Percentiles rank a stretch among this genome's conserved stretches.
These are phyloP conservation scores for Neotragus moschatus DNA, from an alignment of 2,113 vertebrate species.

Conservation along the genomic window DNA sequence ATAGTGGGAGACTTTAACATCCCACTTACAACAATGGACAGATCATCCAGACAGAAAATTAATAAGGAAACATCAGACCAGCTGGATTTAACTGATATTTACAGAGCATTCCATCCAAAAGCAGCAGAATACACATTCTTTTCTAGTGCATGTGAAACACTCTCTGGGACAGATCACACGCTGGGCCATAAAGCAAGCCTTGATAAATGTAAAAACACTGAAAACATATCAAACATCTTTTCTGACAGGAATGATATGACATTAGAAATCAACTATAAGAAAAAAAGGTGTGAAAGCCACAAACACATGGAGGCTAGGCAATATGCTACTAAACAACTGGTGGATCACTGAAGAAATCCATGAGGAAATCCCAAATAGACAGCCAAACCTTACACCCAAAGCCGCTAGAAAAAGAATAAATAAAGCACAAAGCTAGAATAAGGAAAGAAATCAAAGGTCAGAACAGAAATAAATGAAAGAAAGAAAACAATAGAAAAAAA, in stretches of 20 bases:
- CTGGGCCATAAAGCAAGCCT: background rate
- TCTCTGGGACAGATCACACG: background rate
- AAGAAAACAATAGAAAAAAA: background rate
- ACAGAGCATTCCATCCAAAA: background rate
- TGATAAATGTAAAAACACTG: background rate
- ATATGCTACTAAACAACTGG: background rate
- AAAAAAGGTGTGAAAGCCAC: background rate
- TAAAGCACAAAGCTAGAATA: background rate
- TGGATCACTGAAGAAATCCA: background rate
- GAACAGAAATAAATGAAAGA: background rate
- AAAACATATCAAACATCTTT: background rate
- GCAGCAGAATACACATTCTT: background rate
- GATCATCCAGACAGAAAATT: background rate
- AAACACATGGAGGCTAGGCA: background rate
- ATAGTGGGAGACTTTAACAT: background rate
- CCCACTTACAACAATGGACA: background rate
- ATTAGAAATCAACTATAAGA: background rate
- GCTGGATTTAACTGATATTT: background rate
- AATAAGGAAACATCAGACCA: background rate
- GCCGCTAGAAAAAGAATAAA: background rate
- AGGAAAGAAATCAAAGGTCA: background rate
- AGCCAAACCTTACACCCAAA: background rate
- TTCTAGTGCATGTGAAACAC: background rate
- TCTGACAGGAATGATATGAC: background rate
- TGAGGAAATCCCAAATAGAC: background rate